Evolutionary conservation across 2,797 vertebrate genomes (phyloP).

Genomic region (Podarcis lilfordi): DNA sequence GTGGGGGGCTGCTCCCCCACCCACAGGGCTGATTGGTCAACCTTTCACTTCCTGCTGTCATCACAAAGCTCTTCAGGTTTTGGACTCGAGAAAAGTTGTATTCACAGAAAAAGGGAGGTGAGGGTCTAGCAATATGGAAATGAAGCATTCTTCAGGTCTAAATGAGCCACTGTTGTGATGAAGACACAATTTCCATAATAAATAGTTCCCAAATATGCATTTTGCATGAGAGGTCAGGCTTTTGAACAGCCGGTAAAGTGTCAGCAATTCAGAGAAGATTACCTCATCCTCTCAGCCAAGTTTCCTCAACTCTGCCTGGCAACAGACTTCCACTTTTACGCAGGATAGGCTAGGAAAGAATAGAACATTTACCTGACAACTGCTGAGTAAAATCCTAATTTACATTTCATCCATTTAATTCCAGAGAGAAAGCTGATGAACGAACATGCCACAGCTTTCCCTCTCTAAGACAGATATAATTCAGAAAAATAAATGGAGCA

Average conservation of each 20-base stretch:
- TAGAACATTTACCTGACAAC: neutral
- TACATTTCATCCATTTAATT: neutral
- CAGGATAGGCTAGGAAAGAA: neutral
- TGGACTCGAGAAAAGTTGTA: neutral
- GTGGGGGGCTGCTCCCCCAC: no score
- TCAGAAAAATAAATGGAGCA: neutral
- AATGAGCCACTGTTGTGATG: neutral
- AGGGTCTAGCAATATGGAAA: neutral
- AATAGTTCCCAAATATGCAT: neutral
- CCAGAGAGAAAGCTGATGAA: neutral
- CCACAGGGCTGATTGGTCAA: neutral
- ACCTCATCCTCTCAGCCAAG: neutral
- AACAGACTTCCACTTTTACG: neutral
- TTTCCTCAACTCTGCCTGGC: neutral
- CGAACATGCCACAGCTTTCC: neutral
- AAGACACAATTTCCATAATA: neutral
- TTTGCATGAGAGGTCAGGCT: neutral
- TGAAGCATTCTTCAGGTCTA: neutral
- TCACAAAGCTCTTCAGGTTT: neutral
- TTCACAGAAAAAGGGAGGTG: neutral
- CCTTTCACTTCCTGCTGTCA: neutral
- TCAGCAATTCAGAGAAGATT: neutral
- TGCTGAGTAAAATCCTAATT: neutral
- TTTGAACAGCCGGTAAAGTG: neutral
- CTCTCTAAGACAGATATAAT: neutral